Evolutionary conservation across 2,797 vertebrate species (phyloP).

Genomic region (Crocidura indochinensis): DNA sequence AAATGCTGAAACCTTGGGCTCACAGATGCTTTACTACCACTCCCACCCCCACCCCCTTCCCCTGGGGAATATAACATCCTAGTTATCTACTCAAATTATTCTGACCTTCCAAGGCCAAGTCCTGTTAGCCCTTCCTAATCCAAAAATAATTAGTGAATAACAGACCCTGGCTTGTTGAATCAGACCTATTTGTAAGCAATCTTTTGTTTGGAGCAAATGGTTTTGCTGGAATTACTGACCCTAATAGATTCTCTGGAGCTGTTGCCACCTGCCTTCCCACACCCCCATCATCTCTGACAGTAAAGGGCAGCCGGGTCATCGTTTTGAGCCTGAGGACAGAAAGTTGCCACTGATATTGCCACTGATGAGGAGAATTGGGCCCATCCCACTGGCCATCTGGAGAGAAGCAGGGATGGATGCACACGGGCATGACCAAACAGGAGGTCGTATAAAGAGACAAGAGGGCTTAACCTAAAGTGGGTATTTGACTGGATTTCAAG

Average conservation of each 20-base stretch:
- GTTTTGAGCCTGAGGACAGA: neutral
- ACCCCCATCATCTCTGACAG: conserved; percentile 79
- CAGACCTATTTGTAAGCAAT: conserved; percentile 82
- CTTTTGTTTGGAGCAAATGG: conserved; percentile 80
- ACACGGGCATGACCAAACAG: neutral
- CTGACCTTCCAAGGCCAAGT: conserved; percentile 85
- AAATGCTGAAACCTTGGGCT: conserved; percentile 85
- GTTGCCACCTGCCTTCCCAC: conserved; percentile 44
- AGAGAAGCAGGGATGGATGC: conserved; percentile 17
- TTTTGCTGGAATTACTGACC: conserved; percentile 74
- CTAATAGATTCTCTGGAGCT: conserved; percentile 77
- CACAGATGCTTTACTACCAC: conserved; percentile 60
- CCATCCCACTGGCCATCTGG: conserved; percentile 27
- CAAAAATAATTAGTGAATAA: conserved; percentile 89
- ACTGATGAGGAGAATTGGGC: conserved; percentile 46
- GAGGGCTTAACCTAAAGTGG: neutral
- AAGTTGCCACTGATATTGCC: conserved; percentile 37
- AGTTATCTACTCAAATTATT: conserved; percentile 88
- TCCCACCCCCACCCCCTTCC: conserved; percentile 33
- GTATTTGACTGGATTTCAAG: neutral
- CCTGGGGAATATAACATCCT: conserved; percentile 83
- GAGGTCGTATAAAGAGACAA: conserved; percentile 46
- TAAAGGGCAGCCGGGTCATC: conserved; percentile 68
- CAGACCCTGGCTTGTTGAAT: conserved; percentile 76
- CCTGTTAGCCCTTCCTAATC: conserved; percentile 89